Percentiles rank a stretch among this genome's conserved stretches.
Evolutionary conservation across 2,113 vertebrate genomes (phyloP).

Genomic region (Natator depressus): DNA sequence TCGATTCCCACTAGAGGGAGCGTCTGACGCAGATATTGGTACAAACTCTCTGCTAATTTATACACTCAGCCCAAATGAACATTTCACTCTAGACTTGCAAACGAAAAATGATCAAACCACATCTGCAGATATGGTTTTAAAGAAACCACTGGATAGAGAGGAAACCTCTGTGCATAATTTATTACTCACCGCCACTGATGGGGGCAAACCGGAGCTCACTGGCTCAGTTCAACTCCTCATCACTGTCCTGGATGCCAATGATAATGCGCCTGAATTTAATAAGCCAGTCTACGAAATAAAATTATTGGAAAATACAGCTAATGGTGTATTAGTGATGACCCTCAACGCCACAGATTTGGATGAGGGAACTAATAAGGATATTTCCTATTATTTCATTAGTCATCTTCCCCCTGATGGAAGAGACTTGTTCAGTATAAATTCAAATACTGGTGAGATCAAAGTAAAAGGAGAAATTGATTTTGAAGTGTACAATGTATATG

Average conservation of each 20-base stretch:
- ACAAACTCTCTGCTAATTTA: conserved; percentile 82
- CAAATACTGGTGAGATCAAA: conserved; percentile 77
- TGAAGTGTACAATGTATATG: conserved; percentile 77
- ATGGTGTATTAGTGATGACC: conserved; percentile 72
- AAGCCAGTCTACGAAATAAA: conserved; percentile 76
- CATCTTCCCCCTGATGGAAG: background rate
- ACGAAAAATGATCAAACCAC: conserved; percentile 66
- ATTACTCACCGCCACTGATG: conserved; percentile 72
- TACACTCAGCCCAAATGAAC: conserved; percentile 71
- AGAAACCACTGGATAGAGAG: conserved; percentile 66
- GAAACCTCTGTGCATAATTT: background rate
- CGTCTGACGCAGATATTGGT: conserved; percentile 74
- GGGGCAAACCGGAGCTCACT: conserved; percentile 71
- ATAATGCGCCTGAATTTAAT: conserved; percentile 75
- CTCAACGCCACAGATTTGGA: conserved; percentile 82
- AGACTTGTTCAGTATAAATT: conserved; percentile 43
- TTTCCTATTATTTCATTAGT: conserved; percentile 56
- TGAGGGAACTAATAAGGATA: conserved; percentile 71
- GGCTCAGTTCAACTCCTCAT: conserved; percentile 59
- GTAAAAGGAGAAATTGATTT: conserved; percentile 78
- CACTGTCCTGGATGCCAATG: conserved; percentile 66
- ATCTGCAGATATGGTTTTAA: conserved; percentile 64
- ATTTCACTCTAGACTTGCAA: conserved; percentile 76
- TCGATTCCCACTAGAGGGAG: conserved; percentile 73
- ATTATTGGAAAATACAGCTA: conserved; percentile 74